phyloP scores from a whole-genome alignment of 2,888 invertebrate species.

The Meteorus colon region DNA sequence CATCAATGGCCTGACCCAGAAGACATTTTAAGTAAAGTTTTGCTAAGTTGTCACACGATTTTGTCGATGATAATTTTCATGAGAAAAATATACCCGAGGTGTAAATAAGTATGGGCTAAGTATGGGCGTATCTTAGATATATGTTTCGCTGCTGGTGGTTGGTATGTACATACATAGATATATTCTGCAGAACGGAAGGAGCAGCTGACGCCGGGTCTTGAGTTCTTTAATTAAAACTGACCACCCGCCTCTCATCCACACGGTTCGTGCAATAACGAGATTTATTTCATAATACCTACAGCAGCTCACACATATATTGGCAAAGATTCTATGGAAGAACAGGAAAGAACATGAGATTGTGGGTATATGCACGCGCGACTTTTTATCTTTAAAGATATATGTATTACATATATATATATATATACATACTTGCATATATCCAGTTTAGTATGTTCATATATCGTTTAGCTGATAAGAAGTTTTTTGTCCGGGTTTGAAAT shows the following conservation, averaged over 20 bases:
- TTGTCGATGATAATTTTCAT: too few relatives aligned
- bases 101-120: slow-evolving; percentile 28
- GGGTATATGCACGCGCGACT: slow-evolving; percentile 11
- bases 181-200: slow-evolving; percentile 54
- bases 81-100: slow-evolving; percentile 44
- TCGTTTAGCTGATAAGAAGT: background rate
- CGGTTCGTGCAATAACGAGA: slow-evolving; percentile 65
- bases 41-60: too few relatives aligned
- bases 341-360: background rate
- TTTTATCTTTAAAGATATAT: slow-evolving; percentile 15
- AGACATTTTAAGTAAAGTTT: too few relatives aligned
- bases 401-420: too few relatives aligned
- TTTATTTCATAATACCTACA: slow-evolving; percentile 68
- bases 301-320: slow-evolving; percentile 53
- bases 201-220: slow-evolving; percentile 68
- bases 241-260: slow-evolving; percentile 65
- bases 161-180: slow-evolving; percentile 44
- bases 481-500: background rate
- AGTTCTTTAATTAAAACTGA: slow-evolving; percentile 72
- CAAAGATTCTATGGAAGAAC: slow-evolving; percentile 48
- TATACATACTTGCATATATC: too few relatives aligned
- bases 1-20: too few relatives aligned
- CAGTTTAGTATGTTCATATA: background rate
- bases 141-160: background rate
- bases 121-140: background rate